These are phyloP conservation scores for Hedya salicella DNA, from an alignment of 2,888 invertebrate genomes.

Conservation along the genomic window DNA sequence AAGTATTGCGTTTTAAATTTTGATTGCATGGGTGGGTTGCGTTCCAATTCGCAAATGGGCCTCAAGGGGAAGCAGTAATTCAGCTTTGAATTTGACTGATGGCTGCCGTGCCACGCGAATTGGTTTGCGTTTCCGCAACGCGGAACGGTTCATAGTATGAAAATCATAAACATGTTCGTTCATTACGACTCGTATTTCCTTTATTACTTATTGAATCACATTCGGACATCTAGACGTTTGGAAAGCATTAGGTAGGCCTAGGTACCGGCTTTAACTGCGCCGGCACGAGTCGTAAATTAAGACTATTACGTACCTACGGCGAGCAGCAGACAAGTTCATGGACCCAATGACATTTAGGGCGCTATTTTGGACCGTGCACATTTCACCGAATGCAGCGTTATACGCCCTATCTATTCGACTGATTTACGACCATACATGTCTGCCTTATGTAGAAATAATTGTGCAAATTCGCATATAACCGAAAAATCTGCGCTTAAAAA, in stretches of 20 bases:
- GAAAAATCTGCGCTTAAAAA: too few relatives aligned
- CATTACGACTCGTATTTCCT: slow-evolving; percentile 34
- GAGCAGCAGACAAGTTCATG: slow-evolving; percentile 71
- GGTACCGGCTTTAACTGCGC: slow-evolving; percentile 50
- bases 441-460: slow-evolving; percentile 27
- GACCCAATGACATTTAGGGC: slow-evolving; percentile 72
- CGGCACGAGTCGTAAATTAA: slow-evolving; percentile 65
- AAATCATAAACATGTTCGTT: slow-evolving; percentile 41
- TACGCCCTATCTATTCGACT: slow-evolving; percentile 55
- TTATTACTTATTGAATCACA: slow-evolving; percentile 33
- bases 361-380: slow-evolving; percentile 62
- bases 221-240: slow-evolving; percentile 55
- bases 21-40: slow-evolving; percentile 37
- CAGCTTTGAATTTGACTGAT: slow-evolving; percentile 65
- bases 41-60: slow-evolving; percentile 60
- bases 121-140: slow-evolving; percentile 69
- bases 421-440: slow-evolving; percentile 51
- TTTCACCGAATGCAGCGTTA: slow-evolving; percentile 48
- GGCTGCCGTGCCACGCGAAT: slow-evolving; percentile 62
- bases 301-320: slow-evolving; percentile 56
- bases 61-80: slow-evolving; percentile 66
- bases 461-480: neutral
- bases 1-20: slow-evolving; percentile 28
- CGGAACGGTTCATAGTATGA: slow-evolving; percentile 62
- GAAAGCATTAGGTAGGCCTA: slow-evolving; percentile 51